Conservation (phyloP, 1,140 invertebrate species). For the Grapholita molesta region DNA sequence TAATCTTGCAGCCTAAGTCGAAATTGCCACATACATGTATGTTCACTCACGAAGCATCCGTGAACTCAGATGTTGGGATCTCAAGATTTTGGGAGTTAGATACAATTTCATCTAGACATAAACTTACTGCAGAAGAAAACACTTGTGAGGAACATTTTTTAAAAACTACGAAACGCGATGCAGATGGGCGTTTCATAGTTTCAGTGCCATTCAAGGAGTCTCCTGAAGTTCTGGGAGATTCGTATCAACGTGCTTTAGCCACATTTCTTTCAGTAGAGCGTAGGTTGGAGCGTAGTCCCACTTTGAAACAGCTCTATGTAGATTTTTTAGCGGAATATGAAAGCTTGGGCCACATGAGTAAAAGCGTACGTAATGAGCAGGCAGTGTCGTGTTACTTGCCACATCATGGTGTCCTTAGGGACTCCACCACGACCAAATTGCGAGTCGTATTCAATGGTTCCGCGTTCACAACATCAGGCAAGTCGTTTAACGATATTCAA, state of each 20-base stretch:
- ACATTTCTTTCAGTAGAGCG: not conserved
- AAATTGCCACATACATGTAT: not conserved
- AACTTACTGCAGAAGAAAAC: not conserved
- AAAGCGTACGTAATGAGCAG: not conserved
- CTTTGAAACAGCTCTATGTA: not conserved
- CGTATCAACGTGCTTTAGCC: not conserved
- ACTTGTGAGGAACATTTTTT: not conserved
- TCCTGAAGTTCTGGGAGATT: not conserved
- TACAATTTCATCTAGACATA: not conserved
- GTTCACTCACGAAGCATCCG: not conserved
- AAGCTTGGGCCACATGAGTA: not conserved
- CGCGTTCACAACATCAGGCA: conserved; percentile 25
- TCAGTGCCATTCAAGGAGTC: not conserved
- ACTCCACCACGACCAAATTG: not conserved
- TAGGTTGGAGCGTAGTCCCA: not conserved
- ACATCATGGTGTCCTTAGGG: conserved; percentile 8
- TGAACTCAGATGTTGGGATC: not conserved
- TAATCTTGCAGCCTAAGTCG: not conserved
- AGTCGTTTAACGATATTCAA: conserved; percentile 46
- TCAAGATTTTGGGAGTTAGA: conserved; percentile 15
- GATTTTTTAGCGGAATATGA: conserved; percentile 11
- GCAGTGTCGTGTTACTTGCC: not conserved
- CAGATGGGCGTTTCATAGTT: not conserved
- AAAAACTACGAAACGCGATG: not conserved
- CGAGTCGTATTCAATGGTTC: not conserved